phyloP scores from a whole-genome alignment of 2,797 vertebrate genomes.

The Urocyon cinereoargenteus region DNA sequence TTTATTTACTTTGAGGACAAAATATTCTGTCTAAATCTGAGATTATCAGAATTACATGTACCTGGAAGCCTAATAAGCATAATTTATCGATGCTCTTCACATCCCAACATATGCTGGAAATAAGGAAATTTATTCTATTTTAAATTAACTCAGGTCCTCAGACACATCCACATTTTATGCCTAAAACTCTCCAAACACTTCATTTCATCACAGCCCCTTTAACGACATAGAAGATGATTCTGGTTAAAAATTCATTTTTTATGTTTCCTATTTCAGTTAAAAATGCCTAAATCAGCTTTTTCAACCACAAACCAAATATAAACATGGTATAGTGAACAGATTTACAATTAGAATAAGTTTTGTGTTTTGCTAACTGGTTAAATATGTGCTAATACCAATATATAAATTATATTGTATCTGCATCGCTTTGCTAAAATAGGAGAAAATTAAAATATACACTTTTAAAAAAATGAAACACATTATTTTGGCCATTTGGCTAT shows the following conservation, averaged over 20 bases:
- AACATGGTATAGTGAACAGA: background rate
- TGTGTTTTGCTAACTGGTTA: slow-evolving; percentile 41
- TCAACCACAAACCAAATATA: slow-evolving; percentile 22
- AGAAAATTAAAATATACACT: slow-evolving; percentile 35
- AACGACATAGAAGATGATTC: slow-evolving; percentile 52
- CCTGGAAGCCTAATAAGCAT: background rate
- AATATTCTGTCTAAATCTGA: slow-evolving; percentile 40
- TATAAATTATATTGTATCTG: slow-evolving; percentile 11
- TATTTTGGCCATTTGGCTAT: background rate
- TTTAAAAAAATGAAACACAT: background rate
- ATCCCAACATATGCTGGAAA: background rate
- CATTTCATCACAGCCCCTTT: background rate
- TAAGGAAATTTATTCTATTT: slow-evolving; percentile 1
- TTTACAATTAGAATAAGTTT: slow-evolving; percentile 58
- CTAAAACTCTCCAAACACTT: slow-evolving; percentile 51
- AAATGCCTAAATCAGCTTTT: slow-evolving; percentile 4
- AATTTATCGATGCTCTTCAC: background rate
- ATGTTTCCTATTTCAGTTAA: background rate
- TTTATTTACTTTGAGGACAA: slow-evolving; percentile 54
- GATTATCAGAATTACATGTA: background rate
- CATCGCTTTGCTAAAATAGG: slow-evolving; percentile 26
- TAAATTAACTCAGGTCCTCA: slow-evolving; percentile 30
- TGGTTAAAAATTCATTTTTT: background rate
- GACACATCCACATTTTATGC: background rate
- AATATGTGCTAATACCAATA: background rate